Base-by-base conservation (phyloP, 2,888 invertebrate species). In the Tetrapedia diversipes region DNA sequence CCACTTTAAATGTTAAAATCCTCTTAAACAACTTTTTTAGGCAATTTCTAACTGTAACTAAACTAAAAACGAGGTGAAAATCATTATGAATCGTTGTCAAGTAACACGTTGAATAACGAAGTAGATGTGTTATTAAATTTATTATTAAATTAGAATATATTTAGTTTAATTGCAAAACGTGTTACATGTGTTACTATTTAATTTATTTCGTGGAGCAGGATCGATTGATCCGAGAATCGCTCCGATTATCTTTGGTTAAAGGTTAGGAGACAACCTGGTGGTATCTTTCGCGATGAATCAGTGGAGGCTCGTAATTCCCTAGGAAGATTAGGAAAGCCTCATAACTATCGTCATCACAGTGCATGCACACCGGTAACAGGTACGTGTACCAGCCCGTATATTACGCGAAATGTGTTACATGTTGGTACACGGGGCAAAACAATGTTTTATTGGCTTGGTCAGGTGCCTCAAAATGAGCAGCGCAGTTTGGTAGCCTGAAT, bases 321-420 rank as follows among this genome's bases (percentile, higher is more conserved):
- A 49, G 47, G 61, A 79, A 68, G 79, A 83, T 84, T 81, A 81
- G 75, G 79, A 79, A 83, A 83, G 68, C 79, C 72, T 66, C 70
- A 67, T 81, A 79, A 83, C 78, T 67, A 72, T 72, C 70, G 60
- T 65, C 64, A 65, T 79, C 69, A 60, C 65, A 56, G 67, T 45
- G 60, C 54, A 60, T 51, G 78, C 59, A 63, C 54, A 43, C 24
- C 10, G 75, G 32, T 49, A 49, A 39, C 47, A 53, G 51, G 41
- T 45, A 41, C 57, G 57, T 39, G 61, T 59, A 56, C 59, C 16
- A 34, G 39, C 45, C 54, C 63, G 73, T 79, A 78, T 73, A 78
- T 79, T 64, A 78, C 51, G 22, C 61, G 47, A 41, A 49, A 73
- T 57, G 49, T 69, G 68, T 49, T 61, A 2, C 53, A 63, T 78